Percentiles rank a stretch among this genome's conserved stretches.
phyloP scores from a whole-genome alignment of 2,113 vertebrate genomes.

The Dissostichus mawsoni region DNA sequence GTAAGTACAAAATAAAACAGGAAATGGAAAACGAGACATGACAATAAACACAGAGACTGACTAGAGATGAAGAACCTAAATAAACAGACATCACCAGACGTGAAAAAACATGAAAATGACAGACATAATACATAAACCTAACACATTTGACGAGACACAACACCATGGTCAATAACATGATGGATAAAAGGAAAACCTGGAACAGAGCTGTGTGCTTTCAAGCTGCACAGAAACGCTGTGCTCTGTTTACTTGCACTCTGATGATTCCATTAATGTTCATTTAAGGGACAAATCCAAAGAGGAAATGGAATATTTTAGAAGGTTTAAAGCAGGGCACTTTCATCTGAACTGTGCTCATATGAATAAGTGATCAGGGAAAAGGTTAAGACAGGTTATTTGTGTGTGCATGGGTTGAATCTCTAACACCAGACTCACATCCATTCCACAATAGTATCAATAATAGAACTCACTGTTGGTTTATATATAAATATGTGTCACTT shows the following conservation, averaged over 20 bases:
- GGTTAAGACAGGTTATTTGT: constrained; percentile 42
- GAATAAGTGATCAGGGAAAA: constrained; percentile 52
- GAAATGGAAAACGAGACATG: too few relatives aligned
- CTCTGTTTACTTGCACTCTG: constrained; percentile 63
- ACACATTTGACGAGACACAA: neutral
- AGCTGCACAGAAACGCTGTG: constrained; percentile 30
- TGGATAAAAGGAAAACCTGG: constrained; percentile 25
- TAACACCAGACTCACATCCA: constrained; percentile 2
- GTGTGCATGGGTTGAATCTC: constrained; percentile 32
- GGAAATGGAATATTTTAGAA: constrained; percentile 62
- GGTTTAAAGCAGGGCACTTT: constrained; percentile 39
- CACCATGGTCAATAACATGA: constrained; percentile 6
- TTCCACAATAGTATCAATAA: constrained; percentile 14
- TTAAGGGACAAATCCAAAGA: constrained; percentile 59
- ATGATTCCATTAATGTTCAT: constrained; percentile 71
- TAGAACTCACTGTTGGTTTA: neutral
- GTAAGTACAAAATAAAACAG: too few relatives aligned
- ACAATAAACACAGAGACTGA: too few relatives aligned
- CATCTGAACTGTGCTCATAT: constrained; percentile 55
- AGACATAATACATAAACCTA: too few relatives aligned
- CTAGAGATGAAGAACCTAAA: too few relatives aligned
- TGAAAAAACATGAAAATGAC: too few relatives aligned
- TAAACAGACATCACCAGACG: too few relatives aligned
- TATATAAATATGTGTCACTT: neutral
- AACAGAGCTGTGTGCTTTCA: constrained; percentile 25